Evolutionary conservation across 2,113 vertebrate genomes (phyloP), one percentile per base, ranked within the genome.

Genomic region (Cygnus buccinator): DNA sequence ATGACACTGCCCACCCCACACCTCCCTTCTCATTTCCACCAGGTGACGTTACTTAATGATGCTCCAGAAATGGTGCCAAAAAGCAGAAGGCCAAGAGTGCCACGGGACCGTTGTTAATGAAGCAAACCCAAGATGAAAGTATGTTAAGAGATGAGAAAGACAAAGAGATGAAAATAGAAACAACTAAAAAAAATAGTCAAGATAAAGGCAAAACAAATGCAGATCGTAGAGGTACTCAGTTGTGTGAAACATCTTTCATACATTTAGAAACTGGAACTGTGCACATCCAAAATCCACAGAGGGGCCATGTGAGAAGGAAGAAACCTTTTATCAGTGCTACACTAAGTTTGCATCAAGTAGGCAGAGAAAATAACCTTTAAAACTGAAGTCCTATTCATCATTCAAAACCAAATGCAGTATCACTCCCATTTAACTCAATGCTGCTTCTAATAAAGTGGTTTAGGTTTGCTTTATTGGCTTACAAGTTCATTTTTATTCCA

Each of bases 281-380:
- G 57, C 37, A 77, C 46, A 90, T 8, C 29, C 37, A 83, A 73
- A 77, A 90, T 26, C 82, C 29, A 0, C 1, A 39, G 67, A 91
- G 73, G 44, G 33, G 74, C 5, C 72, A 62, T 20, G 55, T 31
- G 50, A 93, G 41, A 22, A 62, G 71, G 57, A 91, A 44, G 19
- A 9, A 92, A 35, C 48, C 4, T 82, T 87, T 87, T 18, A 35
- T 37, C 52, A 48, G 55, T 3, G 12, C 46, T 52, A 48, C 28
- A 46, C 35, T 5, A 28, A 55, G 55, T 74, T 46, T 71, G 35
- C 79, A 85, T 67, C 80, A 89, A 61, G 37, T 0, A 83, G 78
- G 73, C 63, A 89, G 63, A 93, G 59, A 80, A 94, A 95, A 95
- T 61, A 92, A 74, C 70, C 54, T 90, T 70, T 90, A 71, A 44